Conservation (phyloP, 2,888 invertebrate species). For the Heliconius erato region DNA sequence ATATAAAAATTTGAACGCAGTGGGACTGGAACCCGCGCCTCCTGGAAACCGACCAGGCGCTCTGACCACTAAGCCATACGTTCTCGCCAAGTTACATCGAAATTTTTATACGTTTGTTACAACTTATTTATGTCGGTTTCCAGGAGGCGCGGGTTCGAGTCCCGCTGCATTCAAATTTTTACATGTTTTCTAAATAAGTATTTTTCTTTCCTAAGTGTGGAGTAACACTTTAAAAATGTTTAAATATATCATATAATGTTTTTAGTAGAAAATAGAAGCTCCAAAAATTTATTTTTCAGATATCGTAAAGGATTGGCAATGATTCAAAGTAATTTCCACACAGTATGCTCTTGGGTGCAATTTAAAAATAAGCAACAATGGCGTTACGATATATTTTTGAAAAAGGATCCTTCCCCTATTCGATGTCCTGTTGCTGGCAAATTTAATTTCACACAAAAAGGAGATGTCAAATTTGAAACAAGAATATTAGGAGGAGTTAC, state of each 20-base stretch:
- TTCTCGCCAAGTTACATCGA: too few species aligned
- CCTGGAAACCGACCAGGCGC: too few species aligned
- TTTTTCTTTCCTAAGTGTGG: too few species aligned
- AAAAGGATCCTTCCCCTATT: conserved; percentile 95
- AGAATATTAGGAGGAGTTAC: conserved; percentile 98
- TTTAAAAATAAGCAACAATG: conserved; percentile 93
- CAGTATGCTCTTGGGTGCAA: conserved; percentile 97
- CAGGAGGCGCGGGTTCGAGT: too few species aligned
- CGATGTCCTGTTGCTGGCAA: conserved; percentile 98
- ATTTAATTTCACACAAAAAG: conserved; percentile 96
- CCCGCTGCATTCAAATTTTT: too few species aligned
- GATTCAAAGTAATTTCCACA: conserved; percentile 95
- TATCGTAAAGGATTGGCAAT: conserved; percentile 95
- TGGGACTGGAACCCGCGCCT: too few species aligned
- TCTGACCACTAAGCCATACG: too few species aligned
- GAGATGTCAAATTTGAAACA: conserved; percentile 96
- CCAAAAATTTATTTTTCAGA: conserved; percentile 68
- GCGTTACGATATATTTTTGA: conserved; percentile 94
- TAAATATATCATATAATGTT: background rate
- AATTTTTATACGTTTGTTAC: too few species aligned
- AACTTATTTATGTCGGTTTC: too few species aligned
- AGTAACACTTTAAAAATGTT: too few species aligned
- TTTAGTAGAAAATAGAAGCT: background rate
- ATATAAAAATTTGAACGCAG: too few species aligned
- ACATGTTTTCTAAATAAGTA: too few species aligned